These are phyloP conservation scores for Dromiciops gliroides DNA, from an alignment of 2,113 vertebrate species.

Conservation along the genomic window DNA sequence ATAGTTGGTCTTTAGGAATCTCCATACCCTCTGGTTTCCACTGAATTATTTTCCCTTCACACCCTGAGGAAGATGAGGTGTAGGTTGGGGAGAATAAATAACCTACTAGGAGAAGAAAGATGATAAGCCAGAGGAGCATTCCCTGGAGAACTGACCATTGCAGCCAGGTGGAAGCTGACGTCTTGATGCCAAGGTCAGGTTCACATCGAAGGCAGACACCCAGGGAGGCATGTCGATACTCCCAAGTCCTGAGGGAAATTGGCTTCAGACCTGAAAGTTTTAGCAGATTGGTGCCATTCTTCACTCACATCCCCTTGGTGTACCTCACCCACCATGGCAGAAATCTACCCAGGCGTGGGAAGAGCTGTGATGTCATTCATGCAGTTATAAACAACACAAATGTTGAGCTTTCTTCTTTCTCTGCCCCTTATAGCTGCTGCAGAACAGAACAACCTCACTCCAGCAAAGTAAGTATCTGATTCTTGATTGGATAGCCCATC, in stretches of 20 bases:
- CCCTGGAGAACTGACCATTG: not conserved
- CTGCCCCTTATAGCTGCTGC: slow-evolving; percentile 73
- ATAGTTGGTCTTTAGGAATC: not conserved
- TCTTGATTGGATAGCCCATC: not conserved
- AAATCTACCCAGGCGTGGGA: not conserved
- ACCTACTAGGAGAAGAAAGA: not conserved
- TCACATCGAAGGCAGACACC: not conserved
- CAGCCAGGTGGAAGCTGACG: not conserved
- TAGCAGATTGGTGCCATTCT: not conserved
- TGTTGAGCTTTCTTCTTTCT: not conserved
- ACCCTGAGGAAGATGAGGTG: not conserved
- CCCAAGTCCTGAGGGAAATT: not conserved
- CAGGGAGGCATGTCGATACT: not conserved
- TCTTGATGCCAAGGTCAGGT: not conserved
- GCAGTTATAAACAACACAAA: not conserved
- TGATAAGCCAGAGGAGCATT: not conserved
- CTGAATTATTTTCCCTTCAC: not conserved
- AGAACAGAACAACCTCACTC: slow-evolving; percentile 66
- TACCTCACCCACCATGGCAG: not conserved
- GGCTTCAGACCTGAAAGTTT: not conserved
- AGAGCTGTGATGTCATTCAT: not conserved
- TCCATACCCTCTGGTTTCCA: not conserved
- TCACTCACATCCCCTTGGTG: not conserved
- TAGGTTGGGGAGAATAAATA: not conserved
- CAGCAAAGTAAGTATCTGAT: slow-evolving; percentile 74